A percentile compares a stretch with the other conserved stretches of the same genome.
Conservation (phyloP, 2,113 vertebrate species). For the Herpailurus yagouaroundi region DNA sequence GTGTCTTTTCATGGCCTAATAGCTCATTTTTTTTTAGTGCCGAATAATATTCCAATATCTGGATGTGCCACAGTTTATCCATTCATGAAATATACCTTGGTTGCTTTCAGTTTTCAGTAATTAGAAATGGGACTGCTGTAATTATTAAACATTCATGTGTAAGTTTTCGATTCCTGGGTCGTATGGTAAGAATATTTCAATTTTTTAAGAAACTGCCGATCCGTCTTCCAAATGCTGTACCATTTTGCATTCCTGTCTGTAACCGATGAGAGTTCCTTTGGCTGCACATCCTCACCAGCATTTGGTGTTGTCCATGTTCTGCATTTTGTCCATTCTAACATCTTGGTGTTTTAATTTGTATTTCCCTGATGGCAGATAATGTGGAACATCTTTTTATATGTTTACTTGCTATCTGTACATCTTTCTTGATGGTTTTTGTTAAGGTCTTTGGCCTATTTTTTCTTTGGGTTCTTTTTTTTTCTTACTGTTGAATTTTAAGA, state of each 20-base stretch:
- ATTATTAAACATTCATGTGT: not conserved
- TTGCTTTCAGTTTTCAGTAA: not conserved
- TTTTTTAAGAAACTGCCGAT: not conserved
- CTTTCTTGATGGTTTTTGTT: not conserved
- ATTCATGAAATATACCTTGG: not conserved
- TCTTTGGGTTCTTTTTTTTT: not conserved
- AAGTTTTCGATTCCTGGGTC: not conserved
- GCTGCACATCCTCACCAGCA: not conserved
- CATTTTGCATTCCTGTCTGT: not conserved
- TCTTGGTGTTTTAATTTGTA: not conserved
- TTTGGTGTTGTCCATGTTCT: not conserved
- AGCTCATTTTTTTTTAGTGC: not conserved
- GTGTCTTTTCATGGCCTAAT: not conserved
- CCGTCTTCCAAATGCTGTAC: not conserved
- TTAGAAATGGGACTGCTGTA: not conserved
- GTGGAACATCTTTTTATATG: not conserved
- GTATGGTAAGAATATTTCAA: not conserved
- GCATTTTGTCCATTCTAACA: not conserved
- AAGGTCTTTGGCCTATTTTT: not conserved
- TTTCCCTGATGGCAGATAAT: not conserved
- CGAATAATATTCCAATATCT: not conserved
- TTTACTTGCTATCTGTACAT: not conserved
- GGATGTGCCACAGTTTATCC: not conserved
- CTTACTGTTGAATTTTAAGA: not conserved
- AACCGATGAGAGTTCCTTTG: not conserved